Base-by-base conservation (phyloP, 2,797 vertebrate species). In the Chelon labrosus region DNA sequence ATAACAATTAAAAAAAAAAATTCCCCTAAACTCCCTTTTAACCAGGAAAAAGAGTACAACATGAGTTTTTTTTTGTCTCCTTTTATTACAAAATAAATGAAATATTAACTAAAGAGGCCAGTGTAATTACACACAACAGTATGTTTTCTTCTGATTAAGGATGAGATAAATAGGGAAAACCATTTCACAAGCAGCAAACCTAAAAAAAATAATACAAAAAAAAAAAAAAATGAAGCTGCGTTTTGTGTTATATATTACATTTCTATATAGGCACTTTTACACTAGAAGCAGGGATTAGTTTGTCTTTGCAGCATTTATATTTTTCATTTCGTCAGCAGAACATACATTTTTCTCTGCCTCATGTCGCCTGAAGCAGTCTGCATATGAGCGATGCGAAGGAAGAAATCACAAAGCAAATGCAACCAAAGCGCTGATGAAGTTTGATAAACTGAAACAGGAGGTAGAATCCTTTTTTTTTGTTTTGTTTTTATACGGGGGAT, bases 41-140 rank as follows among this genome's bases (percentile, higher is more conserved):
- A 10, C 10, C 27, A 55, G 22, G n/a, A 69, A 16, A 69, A 79
- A 65, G 17, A 72, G 16, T 16, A 83, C 71, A 77, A 25, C 4
- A 66, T 31, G 17, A 51, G 31, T 58, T 7, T 39, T 7, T 56
- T 72, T 76, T 63, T 61, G 63, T 54, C 10, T 17, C 2, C 41
- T 91, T 93, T 94, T 92, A 92, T 92, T 92, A 93, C 69, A 94
- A 93, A 94, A 93, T 87, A 87, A 86, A 84, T 56, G 47, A 82
- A 85, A 57, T 62, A 70, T 80, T 70, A 70, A 65, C 79, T 86
- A 83, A 46, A 82, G 55, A 77, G 53, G 77, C 75, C 84, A 87
- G 73, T 85, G 70, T 79, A 85, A 87, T 89, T 77, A 75, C 70
- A 90, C 57, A 80, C 62, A 73, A 78, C 25, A 74, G 44, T 46